Conservation (phyloP, 2,888 invertebrate species). For the Epicampocera succincta region DNA sequence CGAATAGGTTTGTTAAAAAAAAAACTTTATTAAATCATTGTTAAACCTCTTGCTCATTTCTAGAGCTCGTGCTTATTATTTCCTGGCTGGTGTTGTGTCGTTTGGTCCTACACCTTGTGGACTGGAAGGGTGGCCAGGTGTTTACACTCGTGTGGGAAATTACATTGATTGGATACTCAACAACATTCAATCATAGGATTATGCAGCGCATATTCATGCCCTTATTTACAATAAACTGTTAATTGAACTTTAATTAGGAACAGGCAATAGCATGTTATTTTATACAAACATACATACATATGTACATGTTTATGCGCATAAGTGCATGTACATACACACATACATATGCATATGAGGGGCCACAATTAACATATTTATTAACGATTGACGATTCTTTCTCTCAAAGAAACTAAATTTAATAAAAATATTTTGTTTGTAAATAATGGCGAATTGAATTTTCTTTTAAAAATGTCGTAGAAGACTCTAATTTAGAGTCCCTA, state of each 20-base stretch:
- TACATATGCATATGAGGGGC: not conserved
- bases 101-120: constrained; percentile 86
- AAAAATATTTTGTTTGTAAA: too few relatives aligned
- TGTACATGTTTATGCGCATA: too few relatives aligned
- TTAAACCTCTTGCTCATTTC: not conserved
- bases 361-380: not conserved
- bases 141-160: constrained; percentile 84
- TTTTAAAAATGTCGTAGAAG: too few relatives aligned
- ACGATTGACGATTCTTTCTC: not conserved
- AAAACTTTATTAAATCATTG: constrained; percentile 74
- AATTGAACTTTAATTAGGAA: not conserved
- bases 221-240: not conserved
- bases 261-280: too few relatives aligned
- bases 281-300: too few relatives aligned
- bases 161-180: constrained; percentile 84
- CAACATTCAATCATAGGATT: constrained; percentile 75
- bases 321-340: too few relatives aligned
- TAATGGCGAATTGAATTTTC: too few relatives aligned
- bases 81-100: constrained; percentile 84
- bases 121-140: constrained; percentile 84
- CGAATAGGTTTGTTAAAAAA: constrained; percentile 73
- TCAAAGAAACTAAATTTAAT: too few relatives aligned
- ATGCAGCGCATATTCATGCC: not conserved
- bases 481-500: too few relatives aligned
- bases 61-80: constrained; percentile 82